Percentiles rank a stretch among this genome's conserved stretches.
Evolutionary conservation across 2,113 vertebrate genomes (phyloP).

Genomic region (Laticauda colubrina): DNA sequence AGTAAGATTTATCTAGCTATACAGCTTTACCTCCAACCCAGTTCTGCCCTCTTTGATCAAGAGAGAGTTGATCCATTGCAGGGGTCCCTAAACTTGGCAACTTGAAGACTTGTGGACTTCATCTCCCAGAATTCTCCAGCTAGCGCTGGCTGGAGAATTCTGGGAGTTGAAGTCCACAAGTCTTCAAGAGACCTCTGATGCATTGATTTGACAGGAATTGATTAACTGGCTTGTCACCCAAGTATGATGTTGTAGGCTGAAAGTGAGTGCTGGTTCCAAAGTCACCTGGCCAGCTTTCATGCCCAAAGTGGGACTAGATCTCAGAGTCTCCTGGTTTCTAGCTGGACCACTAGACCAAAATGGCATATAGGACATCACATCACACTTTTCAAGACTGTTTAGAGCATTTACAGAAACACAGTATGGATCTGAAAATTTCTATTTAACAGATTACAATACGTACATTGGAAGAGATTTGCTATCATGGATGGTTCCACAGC

Average conservation of each 20-base stretch:
- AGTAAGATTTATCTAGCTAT: background rate
- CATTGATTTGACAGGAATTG: background rate
- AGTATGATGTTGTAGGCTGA: background rate
- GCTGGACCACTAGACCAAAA: background rate
- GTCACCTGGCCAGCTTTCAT: background rate
- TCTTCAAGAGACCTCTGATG: background rate
- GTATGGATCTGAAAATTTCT: background rate
- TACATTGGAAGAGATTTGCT: background rate
- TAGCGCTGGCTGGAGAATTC: too few relatives aligned
- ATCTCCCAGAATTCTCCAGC: too few relatives aligned
- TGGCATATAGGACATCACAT: background rate
- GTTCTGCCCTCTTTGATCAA: background rate
- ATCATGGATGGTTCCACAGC: background rate
- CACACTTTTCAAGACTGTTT: background rate
- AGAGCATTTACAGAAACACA: background rate
- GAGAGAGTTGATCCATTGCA: background rate
- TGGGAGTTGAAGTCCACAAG: too few relatives aligned
- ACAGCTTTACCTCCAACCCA: background rate
- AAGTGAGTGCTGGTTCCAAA: background rate
- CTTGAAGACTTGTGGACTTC: too few relatives aligned
- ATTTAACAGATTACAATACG: background rate
- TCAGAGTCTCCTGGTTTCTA: background rate
- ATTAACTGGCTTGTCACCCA: background rate
- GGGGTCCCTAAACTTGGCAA: too few relatives aligned
- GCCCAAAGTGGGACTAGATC: background rate